These are phyloP conservation scores for Drosophila neotestacea DNA, from an alignment of 2,888 invertebrate species.

Conservation along the genomic window DNA sequence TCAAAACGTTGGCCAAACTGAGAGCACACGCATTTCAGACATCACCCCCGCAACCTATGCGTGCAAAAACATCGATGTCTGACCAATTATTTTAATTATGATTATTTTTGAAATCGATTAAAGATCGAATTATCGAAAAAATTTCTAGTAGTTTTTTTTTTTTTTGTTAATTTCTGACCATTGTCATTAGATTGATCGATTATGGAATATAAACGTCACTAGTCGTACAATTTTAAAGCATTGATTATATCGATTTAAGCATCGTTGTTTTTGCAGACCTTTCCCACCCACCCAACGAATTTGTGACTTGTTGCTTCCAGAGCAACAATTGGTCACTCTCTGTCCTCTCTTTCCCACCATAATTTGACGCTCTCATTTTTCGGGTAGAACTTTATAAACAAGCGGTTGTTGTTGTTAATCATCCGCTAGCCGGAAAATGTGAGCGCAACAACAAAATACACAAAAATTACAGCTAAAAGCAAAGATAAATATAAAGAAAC, in stretches of 20 bases:
- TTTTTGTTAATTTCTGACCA: too few species aligned
- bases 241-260: too few species aligned
- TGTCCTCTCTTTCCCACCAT: background rate
- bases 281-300: background rate
- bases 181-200: too few species aligned
- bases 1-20: conserved; percentile 35
- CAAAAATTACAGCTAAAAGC: conserved; percentile 53
- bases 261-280: too few species aligned
- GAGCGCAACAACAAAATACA: conserved; percentile 33
- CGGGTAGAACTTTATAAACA: conserved; percentile 61
- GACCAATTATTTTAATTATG: too few species aligned
- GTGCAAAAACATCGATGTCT: too few species aligned
- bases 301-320: conserved; percentile 70
- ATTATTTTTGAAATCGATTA: too few species aligned
- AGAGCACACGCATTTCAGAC: conserved; percentile 20
- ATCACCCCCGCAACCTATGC: conserved; percentile 11
- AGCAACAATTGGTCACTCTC: conserved; percentile 71
- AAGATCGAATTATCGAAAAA: too few species aligned
- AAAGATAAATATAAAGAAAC: conserved; percentile 40
- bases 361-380: conserved; percentile 25
- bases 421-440: conserved; percentile 63
- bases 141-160: too few species aligned
- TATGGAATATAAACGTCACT: too few species aligned
- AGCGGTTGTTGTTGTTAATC: conserved; percentile 18
- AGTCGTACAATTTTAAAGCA: too few species aligned